Percentiles rank a stretch among this genome's conserved stretches.
phyloP scores from a whole-genome alignment of 2,888 invertebrate species.

The Phania funesta region DNA sequence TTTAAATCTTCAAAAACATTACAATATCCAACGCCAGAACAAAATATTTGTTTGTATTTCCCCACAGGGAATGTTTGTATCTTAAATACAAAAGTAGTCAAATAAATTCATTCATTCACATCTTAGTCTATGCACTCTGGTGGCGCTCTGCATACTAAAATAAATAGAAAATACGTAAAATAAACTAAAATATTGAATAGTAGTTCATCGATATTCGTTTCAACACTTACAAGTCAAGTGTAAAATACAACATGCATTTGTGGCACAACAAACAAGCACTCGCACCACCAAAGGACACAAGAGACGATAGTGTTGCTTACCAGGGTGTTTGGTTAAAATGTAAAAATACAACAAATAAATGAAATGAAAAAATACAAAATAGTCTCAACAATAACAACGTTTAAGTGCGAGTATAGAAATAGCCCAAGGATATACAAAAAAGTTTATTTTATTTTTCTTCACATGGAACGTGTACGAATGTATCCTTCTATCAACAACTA shows the following conservation, averaged over 20 bases:
- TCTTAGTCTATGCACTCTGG: slow-evolving; percentile 24
- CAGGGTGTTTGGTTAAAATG: slow-evolving; percentile 33
- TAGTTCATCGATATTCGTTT: slow-evolving; percentile 47
- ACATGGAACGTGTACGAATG: slow-evolving; percentile 4
- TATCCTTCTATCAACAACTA: slow-evolving; percentile 56
- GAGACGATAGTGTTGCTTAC: not conserved
- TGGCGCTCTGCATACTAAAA: slow-evolving; percentile 45
- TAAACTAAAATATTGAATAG: slow-evolving; percentile 35
- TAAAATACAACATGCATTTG: slow-evolving; percentile 51
- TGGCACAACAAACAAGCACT: slow-evolving; percentile 10
- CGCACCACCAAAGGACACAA: not conserved
- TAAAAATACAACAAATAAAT: slow-evolving; percentile 20
- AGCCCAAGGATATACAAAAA: slow-evolving; percentile 51
- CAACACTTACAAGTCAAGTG: slow-evolving; percentile 64
- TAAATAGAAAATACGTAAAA: not conserved
- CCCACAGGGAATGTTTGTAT: slow-evolving; percentile 40
- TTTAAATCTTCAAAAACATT: not conserved
- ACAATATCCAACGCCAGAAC: not conserved
- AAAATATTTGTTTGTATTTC: slow-evolving; percentile 1
- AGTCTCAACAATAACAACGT: slow-evolving; percentile 19
- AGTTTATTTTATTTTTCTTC: slow-evolving; percentile 25
- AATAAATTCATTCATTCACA: slow-evolving; percentile 14
- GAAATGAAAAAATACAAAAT: slow-evolving; percentile 6
- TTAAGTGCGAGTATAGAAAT: slow-evolving; percentile 41
- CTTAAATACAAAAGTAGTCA: slow-evolving; percentile 43